phyloP scores from a whole-genome alignment of 2,113 vertebrate species.

The Callospermophilus lateralis region DNA sequence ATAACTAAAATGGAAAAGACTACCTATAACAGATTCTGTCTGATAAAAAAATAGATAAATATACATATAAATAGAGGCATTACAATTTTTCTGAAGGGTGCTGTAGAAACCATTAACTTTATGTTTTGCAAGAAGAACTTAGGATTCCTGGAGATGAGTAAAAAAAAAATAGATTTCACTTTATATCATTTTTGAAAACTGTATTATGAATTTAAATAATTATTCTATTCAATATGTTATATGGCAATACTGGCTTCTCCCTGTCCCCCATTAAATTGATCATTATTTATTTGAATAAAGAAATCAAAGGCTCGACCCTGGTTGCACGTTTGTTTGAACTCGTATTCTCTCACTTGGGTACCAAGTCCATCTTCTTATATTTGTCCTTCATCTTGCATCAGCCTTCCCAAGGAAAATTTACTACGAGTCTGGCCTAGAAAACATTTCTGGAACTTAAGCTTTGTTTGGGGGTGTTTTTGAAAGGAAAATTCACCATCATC shows the following conservation, averaged over 20 bases:
- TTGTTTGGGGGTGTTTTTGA: slow-evolving; percentile 80
- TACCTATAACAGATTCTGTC: background rate
- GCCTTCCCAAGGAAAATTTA: slow-evolving; percentile 72
- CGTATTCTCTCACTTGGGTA: slow-evolving; percentile 15
- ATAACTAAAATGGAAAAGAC: slow-evolving; percentile 34
- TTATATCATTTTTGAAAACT: slow-evolving; percentile 30
- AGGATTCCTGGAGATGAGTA: background rate
- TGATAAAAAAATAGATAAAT: background rate
- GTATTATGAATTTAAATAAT: slow-evolving; percentile 44
- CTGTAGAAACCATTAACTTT: background rate
- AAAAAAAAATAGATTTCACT: background rate
- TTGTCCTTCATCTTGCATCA: slow-evolving; percentile 66
- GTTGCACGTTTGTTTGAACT: slow-evolving; percentile 11
- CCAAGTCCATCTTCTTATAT: slow-evolving; percentile 33
- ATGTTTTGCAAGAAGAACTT: slow-evolving; percentile 26
- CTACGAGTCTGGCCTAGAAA: slow-evolving; percentile 73
- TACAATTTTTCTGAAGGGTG: background rate
- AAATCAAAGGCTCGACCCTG: slow-evolving; percentile 15
- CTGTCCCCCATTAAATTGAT: background rate
- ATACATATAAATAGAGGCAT: background rate
- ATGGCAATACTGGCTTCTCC: background rate
- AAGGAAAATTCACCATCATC: slow-evolving; percentile 82
- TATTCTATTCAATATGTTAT: background rate
- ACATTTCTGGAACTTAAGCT: slow-evolving; percentile 77
- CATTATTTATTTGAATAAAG: slow-evolving; percentile 42